These are phyloP conservation scores for Caenorhabditis brenneri DNA, from an alignment of 1,140 invertebrate species.

Conservation along the genomic window DNA sequence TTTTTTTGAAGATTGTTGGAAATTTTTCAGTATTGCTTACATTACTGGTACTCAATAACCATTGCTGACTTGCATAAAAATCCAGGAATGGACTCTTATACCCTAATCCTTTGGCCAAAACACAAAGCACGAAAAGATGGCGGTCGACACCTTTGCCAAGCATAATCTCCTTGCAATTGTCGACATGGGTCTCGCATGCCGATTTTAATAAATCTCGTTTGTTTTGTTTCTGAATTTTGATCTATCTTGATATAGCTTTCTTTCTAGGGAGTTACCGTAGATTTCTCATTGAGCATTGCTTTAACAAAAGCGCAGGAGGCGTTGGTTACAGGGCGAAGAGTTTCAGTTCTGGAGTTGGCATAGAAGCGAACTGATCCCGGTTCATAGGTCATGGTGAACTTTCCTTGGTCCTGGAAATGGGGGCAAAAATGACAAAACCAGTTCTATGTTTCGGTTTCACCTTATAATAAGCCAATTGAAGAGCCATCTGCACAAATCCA, in stretches of 20 bases:
- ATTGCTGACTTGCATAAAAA: constrained; percentile 89
- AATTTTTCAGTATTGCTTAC: constrained; percentile 66
- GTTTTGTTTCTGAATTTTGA: constrained; percentile 68
- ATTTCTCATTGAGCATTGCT: constrained; percentile 79
- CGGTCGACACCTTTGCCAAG: constrained; percentile 91
- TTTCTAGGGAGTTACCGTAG: not conserved
- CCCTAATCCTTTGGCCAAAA: constrained; percentile 93
- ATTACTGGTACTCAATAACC: constrained; percentile 86
- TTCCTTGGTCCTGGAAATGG: constrained; percentile 79
- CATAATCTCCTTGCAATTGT: constrained; percentile 81
- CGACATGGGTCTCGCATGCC: constrained; percentile 80
- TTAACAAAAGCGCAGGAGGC: constrained; percentile 89
- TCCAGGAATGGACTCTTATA: constrained; percentile 74
- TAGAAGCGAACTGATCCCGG: constrained; percentile 94
- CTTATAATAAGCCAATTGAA: constrained; percentile 71
- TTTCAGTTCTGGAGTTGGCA: constrained; percentile 93
- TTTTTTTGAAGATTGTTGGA: not conserved
- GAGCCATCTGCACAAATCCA: constrained; percentile 74
- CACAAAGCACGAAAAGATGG: constrained; percentile 94
- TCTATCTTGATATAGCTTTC: not conserved
- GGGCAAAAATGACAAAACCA: not conserved
- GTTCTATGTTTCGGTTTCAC: not conserved
- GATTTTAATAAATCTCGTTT: constrained; percentile 75
- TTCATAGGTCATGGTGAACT: constrained; percentile 93
- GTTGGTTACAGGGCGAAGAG: constrained; percentile 89